Evolutionary conservation across 2,888 invertebrate species (phyloP).

Genomic region (Trachelus tabidus): DNA sequence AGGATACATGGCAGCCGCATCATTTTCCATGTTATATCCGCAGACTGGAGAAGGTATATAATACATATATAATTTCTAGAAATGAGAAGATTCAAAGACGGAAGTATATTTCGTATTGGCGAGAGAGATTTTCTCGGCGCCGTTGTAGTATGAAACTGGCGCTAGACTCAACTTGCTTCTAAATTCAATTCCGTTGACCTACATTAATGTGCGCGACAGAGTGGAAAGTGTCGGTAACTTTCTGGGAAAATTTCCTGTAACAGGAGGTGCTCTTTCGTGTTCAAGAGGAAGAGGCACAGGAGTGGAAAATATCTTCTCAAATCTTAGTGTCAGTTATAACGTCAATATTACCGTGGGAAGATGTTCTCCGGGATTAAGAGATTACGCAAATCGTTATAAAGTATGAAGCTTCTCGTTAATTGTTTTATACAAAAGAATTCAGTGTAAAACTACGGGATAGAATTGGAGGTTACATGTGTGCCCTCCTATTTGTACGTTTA

Average conservation of each 20-base stretch:
- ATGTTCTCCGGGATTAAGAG: background rate
- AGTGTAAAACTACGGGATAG: background rate
- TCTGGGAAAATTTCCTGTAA: background rate
- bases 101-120: background rate
- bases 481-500: too few species aligned
- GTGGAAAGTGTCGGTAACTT: conserved; percentile 1
- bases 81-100: background rate
- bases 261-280: background rate
- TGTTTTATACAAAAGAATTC: background rate
- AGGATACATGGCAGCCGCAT: background rate
- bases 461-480: background rate
- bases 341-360: background rate
- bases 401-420: too few species aligned
- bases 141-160: background rate
- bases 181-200: conserved; percentile 48
- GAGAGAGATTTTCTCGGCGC: background rate
- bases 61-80: background rate
- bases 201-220: conserved; percentile 38
- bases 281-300: background rate
- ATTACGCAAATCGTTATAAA: background rate
- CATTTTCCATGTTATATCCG: background rate
- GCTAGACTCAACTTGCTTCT: conserved; percentile 25
- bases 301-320: background rate
- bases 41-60: background rate
- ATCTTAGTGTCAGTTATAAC: background rate